Percentiles rank a stretch among this genome's conserved stretches.
These are phyloP conservation scores for Corydoras maculifer DNA, from an alignment of 2,113 vertebrate genomes.

Conservation along the genomic window DNA sequence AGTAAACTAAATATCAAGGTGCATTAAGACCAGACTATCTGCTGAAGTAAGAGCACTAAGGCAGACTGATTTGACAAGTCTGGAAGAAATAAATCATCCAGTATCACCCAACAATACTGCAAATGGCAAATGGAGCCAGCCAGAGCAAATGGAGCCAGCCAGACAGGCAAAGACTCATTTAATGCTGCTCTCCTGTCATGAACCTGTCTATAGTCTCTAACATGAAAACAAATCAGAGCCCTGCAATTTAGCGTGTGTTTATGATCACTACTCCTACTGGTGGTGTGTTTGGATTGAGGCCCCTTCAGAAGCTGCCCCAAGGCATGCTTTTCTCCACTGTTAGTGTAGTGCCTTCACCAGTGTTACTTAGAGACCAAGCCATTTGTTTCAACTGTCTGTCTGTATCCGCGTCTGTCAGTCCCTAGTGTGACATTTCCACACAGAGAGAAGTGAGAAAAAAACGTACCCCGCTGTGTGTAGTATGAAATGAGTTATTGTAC, in stretches of 20 bases:
- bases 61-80: background rate
- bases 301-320: slow-evolving; percentile 2
- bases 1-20: too few species aligned
- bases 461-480: background rate
- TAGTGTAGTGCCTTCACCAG: background rate
- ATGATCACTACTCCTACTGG: slow-evolving; percentile 10
- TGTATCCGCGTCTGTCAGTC: slow-evolving; percentile 12
- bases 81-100: background rate
- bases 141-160: background rate
- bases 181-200: background rate
- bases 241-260: slow-evolving; percentile 6
- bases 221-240: background rate
- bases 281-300: slow-evolving; percentile 12
- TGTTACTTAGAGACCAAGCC: background rate
- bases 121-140: slow-evolving; percentile 8
- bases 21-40: too few species aligned
- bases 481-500: background rate
- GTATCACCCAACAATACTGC: background rate
- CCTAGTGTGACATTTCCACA: background rate
- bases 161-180: background rate
- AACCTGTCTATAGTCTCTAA: background rate
- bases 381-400: slow-evolving; percentile 5
- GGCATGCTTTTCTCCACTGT: background rate
- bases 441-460: background rate
- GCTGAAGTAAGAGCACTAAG: background rate